Conservation (phyloP, 2,888 invertebrate species). For the Drosophila meridionalis region DNA sequence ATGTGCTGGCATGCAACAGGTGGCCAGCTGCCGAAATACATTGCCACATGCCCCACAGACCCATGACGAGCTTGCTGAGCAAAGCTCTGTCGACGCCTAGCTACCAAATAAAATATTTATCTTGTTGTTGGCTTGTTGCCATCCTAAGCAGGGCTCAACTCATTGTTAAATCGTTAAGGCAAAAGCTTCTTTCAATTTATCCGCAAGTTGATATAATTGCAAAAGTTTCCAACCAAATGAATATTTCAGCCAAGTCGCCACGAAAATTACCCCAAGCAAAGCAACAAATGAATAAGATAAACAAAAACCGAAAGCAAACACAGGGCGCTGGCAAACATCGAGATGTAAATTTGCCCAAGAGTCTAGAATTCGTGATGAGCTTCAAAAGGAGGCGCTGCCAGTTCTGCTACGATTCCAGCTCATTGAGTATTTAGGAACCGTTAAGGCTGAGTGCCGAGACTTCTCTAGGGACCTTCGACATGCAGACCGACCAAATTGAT, state of each 20-base stretch:
- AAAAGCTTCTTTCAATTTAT: conserved; percentile 26
- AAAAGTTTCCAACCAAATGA: conserved; percentile 18
- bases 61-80: conserved; percentile 26
- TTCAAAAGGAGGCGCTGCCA: not conserved
- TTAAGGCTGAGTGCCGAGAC: not conserved
- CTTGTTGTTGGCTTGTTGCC: not conserved
- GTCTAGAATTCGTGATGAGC: conserved; percentile 39
- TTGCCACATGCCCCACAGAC: conserved; percentile 20
- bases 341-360: conserved; percentile 29
- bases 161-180: conserved; percentile 20
- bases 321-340: not conserved
- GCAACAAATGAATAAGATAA: conserved; percentile 23
- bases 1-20: conserved; percentile 58
- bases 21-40: conserved; percentile 41
- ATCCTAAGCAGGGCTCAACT: not conserved
- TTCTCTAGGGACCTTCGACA: not conserved
- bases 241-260: not conserved
- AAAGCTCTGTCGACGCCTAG: conserved; percentile 43
- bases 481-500: not conserved
- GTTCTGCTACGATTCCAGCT: not conserved
- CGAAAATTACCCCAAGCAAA: conserved; percentile 5
- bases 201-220: conserved; percentile 19
- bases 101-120: conserved; percentile 12
- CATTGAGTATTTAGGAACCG: conserved; percentile 1
- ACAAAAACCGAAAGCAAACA: conserved; percentile 4